Evolutionary conservation across 2,797 vertebrate genomes (phyloP).

Genomic region (Lutjanus argentimaculatus): DNA sequence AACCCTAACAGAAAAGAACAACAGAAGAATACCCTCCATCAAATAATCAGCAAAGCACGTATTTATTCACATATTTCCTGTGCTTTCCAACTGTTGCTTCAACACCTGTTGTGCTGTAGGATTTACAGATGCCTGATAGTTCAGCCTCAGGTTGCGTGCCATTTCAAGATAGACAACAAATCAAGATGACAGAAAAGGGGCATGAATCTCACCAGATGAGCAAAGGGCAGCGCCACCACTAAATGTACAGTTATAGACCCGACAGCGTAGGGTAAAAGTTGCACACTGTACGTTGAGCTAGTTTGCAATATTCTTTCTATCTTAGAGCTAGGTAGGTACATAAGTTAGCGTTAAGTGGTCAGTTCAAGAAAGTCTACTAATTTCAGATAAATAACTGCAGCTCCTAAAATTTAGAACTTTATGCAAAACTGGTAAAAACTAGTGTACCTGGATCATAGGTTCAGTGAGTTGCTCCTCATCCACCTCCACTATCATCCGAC

Average conservation of each 20-base stretch:
- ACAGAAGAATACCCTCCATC: not conserved
- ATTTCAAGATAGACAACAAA: slow-evolving; percentile 47
- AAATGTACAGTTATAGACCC: slow-evolving; percentile 24
- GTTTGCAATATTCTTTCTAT: not conserved
- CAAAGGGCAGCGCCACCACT: slow-evolving; percentile 24
- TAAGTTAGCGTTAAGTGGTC: slow-evolving; percentile 4
- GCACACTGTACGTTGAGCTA: not conserved
- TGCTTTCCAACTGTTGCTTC: slow-evolving; percentile 25
- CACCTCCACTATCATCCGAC: slow-evolving; percentile 93
- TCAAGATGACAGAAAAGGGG: slow-evolving; percentile 32
- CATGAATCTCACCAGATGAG: slow-evolving; percentile 22
- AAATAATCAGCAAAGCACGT: not conserved
- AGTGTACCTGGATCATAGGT: slow-evolving; percentile 95
- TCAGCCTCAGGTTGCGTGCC: slow-evolving; percentile 27
- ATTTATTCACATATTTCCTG: slow-evolving; percentile 23
- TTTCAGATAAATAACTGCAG: not conserved
- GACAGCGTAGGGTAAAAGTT: slow-evolving; percentile 23
- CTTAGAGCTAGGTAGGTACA: not conserved
- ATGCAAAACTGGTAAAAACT: not conserved
- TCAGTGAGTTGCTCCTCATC: slow-evolving; percentile 95
- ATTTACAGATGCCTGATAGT: slow-evolving; percentile 24
- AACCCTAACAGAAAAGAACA: not conserved
- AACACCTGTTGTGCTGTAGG: slow-evolving; percentile 36
- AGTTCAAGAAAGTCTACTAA: not conserved
- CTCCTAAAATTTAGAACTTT: not conserved